These are phyloP conservation scores for Alligator sinensis DNA, from an alignment of 2,113 vertebrate genomes.

Conservation along the genomic window DNA sequence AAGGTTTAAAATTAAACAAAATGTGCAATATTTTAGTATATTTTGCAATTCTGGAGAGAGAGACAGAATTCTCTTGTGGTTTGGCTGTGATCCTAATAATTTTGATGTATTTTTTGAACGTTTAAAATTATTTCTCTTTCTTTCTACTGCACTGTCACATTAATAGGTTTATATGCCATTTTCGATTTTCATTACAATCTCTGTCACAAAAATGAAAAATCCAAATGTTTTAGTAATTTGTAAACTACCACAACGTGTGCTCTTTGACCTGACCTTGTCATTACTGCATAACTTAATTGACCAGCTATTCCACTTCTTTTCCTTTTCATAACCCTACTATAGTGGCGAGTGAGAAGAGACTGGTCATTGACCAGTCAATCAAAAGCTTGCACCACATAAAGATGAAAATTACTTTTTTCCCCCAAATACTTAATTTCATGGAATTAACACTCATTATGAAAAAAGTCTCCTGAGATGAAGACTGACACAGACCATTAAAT, in stretches of 20 bases:
- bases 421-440: constrained; percentile 56
- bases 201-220: constrained; percentile 54
- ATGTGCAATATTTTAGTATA: background rate
- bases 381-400: constrained; percentile 46
- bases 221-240: constrained; percentile 49
- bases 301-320: constrained; percentile 57
- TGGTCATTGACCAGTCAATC: constrained; percentile 59
- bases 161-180: constrained; percentile 54
- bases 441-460: constrained; percentile 68
- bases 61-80: constrained; percentile 33
- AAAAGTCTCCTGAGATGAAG: constrained; percentile 52
- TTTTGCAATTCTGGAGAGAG: constrained; percentile 20
- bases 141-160: constrained; percentile 49
- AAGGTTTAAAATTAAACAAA: constrained; percentile 12
- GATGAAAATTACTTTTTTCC: constrained; percentile 61
- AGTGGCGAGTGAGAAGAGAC: constrained; percentile 38
- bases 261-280: constrained; percentile 65
- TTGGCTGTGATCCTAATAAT: constrained; percentile 47
- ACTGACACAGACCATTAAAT: constrained; percentile 40
- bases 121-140: constrained; percentile 47
- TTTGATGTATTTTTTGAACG: constrained; percentile 38
- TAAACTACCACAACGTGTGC: constrained; percentile 59
- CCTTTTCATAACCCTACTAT: constrained; percentile 26
- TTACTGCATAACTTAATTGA: constrained; percentile 57
- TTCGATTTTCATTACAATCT: constrained; percentile 65